Evolutionary conservation across 1,140 invertebrate genomes (phyloP).

Genomic region (Schlechtendalia chinensis): DNA sequence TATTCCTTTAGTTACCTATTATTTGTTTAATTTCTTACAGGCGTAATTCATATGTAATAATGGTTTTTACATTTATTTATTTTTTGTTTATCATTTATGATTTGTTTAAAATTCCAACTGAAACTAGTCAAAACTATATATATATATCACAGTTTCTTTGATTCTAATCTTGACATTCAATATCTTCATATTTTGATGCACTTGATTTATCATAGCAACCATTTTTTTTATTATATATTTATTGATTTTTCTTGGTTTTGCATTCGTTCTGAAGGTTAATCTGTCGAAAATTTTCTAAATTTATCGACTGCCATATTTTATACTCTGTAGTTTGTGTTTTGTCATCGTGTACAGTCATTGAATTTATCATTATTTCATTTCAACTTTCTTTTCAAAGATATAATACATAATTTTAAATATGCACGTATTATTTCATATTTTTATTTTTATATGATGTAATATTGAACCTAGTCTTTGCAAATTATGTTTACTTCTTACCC

Average conservation of each 20-base stretch:
- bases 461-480: conserved; percentile 16
- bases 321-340: neutral
- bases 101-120: neutral
- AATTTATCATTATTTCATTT: neutral
- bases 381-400: neutral
- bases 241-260: neutral
- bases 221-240: neutral
- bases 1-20: neutral
- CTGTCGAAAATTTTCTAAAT: neutral
- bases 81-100: neutral
- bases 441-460: neutral
- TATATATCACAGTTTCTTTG: too few species aligned
- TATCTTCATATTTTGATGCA: neutral
- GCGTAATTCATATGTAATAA: too few species aligned
- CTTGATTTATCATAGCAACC: too few species aligned
- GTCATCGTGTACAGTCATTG: neutral
- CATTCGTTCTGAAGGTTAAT: neutral
- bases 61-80: too few species aligned
- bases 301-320: neutral
- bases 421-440: neutral
- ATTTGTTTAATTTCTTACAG: too few species aligned
- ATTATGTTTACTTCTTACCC: neutral
- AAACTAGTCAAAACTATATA: too few species aligned
- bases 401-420: conserved; percentile 12
- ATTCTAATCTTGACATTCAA: neutral